Percentiles rank a stretch among this genome's conserved stretches.
Conservation (phyloP, 30 jellyfish, hydroid and myxozoan genomes). For the Nemopilema nomurai region DNA sequence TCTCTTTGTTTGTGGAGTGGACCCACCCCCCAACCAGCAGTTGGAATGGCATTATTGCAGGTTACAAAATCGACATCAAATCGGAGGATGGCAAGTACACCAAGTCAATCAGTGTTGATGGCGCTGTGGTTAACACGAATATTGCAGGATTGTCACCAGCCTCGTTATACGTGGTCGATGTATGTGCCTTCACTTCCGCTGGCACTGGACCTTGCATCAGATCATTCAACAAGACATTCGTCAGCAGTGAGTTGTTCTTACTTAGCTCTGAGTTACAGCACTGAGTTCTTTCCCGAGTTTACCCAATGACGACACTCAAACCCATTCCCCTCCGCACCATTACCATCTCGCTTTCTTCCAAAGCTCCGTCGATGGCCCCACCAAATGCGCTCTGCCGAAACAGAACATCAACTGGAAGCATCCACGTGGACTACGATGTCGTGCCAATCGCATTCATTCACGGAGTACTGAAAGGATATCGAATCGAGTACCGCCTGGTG, state of each 20-base stretch:
- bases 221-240: conserved; percentile 45
- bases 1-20: conserved; percentile 60
- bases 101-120: not conserved
- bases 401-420: conserved; percentile 22
- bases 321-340: too few species aligned
- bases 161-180: conserved; percentile 53
- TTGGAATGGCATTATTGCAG: conserved; percentile 73
- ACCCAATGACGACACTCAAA: too few species aligned
- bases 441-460: conserved; percentile 37
- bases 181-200: conserved; percentile 75
- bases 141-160: conserved; percentile 55
- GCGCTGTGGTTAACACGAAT: conserved; percentile 4
- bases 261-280: not conserved
- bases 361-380: conserved; percentile 71
- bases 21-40: conserved; percentile 43
- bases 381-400: conserved; percentile 34
- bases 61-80: conserved; percentile 44
- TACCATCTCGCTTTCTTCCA: not conserved
- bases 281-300: too few species aligned
- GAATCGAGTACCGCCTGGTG: conserved; percentile 41
- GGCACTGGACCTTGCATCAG: conserved; percentile 83
- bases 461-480: conserved; percentile 43
- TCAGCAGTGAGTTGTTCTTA: conserved; percentile 45
- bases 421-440: conserved; percentile 10
- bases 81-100: not conserved